phyloP scores from a whole-genome alignment of 2,113 vertebrate species.

The Thymallus thymallus region DNA sequence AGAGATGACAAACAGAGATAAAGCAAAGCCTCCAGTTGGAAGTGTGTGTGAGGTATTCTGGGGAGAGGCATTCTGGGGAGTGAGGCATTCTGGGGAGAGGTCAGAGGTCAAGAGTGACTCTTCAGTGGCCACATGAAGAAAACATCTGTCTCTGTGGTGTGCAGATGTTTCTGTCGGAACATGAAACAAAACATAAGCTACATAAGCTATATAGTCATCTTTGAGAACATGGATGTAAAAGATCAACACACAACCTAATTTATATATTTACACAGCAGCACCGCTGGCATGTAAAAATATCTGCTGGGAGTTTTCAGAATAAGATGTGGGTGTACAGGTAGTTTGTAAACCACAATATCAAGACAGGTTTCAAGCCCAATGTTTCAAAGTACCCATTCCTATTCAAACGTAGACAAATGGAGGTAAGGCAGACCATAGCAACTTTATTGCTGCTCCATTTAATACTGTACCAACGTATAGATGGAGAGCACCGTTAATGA shows the following conservation, averaged over 20 bases:
- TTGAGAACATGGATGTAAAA: neutral
- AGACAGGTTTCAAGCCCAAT: slow-evolving; percentile 16
- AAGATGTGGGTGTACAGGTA: neutral
- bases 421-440: slow-evolving; percentile 56
- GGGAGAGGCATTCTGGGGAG: neutral
- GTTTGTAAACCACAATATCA: slow-evolving; percentile 25
- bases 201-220: no score
- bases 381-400: slow-evolving; percentile 30
- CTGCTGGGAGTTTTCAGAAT: neutral
- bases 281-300: neutral
- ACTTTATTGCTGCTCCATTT: slow-evolving; percentile 53
- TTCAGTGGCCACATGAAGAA: neutral
- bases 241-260: neutral
- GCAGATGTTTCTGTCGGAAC: neutral
- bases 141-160: neutral
- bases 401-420: slow-evolving; percentile 53
- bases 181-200: neutral
- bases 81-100: neutral
- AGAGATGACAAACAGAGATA: neutral
- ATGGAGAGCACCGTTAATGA: slow-evolving; percentile 52
- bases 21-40: neutral
- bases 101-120: neutral
- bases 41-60: neutral
- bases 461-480: slow-evolving; percentile 57
- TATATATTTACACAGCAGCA: no score